phyloP scores from a whole-genome alignment of 1,140 invertebrate genomes.

The Macrotrachela quadricornifera region DNA sequence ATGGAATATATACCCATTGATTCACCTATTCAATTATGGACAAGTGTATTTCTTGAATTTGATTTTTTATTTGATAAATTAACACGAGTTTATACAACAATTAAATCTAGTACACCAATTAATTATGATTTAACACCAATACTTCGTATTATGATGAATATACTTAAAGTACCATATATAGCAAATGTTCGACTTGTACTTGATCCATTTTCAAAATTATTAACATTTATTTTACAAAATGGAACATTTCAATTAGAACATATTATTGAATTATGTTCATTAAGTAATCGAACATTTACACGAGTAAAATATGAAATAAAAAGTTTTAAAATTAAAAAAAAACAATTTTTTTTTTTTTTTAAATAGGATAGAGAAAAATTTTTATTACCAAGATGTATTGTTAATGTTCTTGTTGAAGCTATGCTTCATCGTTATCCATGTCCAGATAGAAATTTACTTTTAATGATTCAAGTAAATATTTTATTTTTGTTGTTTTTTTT shows the following conservation, averaged over 20 bases:
- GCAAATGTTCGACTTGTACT: slow-evolving; percentile 38
- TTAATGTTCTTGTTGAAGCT: slow-evolving; percentile 77
- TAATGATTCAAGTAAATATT: slow-evolving; percentile 56
- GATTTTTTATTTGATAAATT: slow-evolving; percentile 61
- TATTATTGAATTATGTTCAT: slow-evolving; percentile 63
- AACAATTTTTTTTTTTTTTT: background rate
- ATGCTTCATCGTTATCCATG: slow-evolving; percentile 79
- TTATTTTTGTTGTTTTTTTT: background rate
- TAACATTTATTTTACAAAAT: slow-evolving; percentile 70
- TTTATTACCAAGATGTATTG: slow-evolving; percentile 61
- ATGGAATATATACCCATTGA: slow-evolving; percentile 71
- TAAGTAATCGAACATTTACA: slow-evolving; percentile 63
- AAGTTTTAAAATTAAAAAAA: background rate
- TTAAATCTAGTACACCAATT: slow-evolving; percentile 30
- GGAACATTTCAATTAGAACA: slow-evolving; percentile 58
- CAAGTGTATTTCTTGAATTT: slow-evolving; percentile 51
- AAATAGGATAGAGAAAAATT: slow-evolving; percentile 71
- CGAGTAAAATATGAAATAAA: slow-evolving; percentile 32
- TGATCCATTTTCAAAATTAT: slow-evolving; percentile 83
- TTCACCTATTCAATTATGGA: slow-evolving; percentile 42
- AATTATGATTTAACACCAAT: slow-evolving; percentile 49
- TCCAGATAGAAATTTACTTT: slow-evolving; percentile 74
- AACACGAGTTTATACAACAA: slow-evolving; percentile 36
- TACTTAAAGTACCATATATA: slow-evolving; percentile 60
- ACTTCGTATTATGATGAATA: slow-evolving; percentile 57